Evolutionary conservation across 2,888 invertebrate species (phyloP).

Genomic region (Sisyra nigra): DNA sequence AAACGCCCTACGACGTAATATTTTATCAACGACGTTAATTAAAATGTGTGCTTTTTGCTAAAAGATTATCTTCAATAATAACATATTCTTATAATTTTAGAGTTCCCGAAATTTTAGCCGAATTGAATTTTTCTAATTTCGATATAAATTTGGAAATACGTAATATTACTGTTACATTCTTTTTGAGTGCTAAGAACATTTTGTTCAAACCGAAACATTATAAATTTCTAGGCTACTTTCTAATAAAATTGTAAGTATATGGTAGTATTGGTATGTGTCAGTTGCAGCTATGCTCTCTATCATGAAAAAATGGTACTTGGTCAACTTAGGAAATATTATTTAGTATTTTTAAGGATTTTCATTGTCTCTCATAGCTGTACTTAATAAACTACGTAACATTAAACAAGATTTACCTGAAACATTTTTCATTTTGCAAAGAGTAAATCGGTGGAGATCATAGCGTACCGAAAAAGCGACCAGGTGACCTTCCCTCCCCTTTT

Average conservation of each 20-base stretch:
- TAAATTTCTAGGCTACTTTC: slow-evolving; percentile 50
- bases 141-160: slow-evolving; percentile 22
- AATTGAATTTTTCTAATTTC: slow-evolving; percentile 29
- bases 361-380: no score
- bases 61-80: neutral
- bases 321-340: no score
- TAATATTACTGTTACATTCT: slow-evolving; percentile 43
- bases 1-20: slow-evolving; percentile 45
- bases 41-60: slow-evolving; percentile 34
- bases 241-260: slow-evolving; percentile 44
- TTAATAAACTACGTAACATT: no score
- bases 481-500: no score
- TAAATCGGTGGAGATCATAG: no score
- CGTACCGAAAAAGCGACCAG: no score
- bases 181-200: slow-evolving; percentile 51
- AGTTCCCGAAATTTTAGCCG: slow-evolving; percentile 36
- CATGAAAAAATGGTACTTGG: no score
- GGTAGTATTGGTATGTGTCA: no score
- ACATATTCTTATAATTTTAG: slow-evolving; percentile 16
- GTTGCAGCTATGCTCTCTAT: no score
- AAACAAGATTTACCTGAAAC: no score
- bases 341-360: no score
- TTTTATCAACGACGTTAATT: slow-evolving; percentile 49
- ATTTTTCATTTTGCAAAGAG: no score
- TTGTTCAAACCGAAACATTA: slow-evolving; percentile 55